Percentiles rank a stretch among this genome's conserved stretches.
Conservation (phyloP, 2,888 invertebrate species). For the Ypsolopha scabrella region DNA sequence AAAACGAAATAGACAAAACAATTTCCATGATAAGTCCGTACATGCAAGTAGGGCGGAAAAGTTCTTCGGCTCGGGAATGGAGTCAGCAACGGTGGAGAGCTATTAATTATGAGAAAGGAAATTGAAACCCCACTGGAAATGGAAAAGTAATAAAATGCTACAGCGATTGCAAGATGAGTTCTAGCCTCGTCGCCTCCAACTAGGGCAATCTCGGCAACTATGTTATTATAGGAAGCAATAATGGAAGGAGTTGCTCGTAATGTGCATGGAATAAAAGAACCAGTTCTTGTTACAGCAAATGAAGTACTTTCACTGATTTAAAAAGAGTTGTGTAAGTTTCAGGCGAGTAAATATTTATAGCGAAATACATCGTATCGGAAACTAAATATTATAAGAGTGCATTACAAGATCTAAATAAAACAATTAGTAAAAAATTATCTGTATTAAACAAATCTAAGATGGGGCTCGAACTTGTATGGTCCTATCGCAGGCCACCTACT, state of each 20-base stretch:
- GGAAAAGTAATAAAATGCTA: constrained; percentile 70
- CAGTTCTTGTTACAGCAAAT: no score
- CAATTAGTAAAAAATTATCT: no score
- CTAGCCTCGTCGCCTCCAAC: constrained; percentile 15
- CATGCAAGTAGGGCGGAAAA: constrained; percentile 50
- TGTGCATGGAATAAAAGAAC: no score
- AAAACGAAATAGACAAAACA: not conserved
- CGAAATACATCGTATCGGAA: no score
- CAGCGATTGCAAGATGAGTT: constrained; percentile 60
- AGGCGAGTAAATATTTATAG: no score
- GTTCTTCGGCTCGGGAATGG: constrained; percentile 47
- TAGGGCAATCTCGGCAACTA: constrained; percentile 23
- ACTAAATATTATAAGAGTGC: no score
- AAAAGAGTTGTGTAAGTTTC: no score
- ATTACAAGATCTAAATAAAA: no score
- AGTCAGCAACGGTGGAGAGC: constrained; percentile 56
- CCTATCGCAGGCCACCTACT: no score
- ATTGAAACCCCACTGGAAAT: constrained; percentile 69
- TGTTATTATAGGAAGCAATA: constrained; percentile 2
- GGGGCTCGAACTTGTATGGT: no score
- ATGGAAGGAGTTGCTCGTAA: not conserved
- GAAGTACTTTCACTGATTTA: no score
- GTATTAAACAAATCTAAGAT: no score
- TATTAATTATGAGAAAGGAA: constrained; percentile 68
- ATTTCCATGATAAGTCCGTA: not conserved